A percentile compares a stretch with the other conserved stretches of the same genome.
These are phyloP conservation scores for Leptogaster cylindrica DNA, from an alignment of 2,888 invertebrate species.

Conservation along the genomic window DNA sequence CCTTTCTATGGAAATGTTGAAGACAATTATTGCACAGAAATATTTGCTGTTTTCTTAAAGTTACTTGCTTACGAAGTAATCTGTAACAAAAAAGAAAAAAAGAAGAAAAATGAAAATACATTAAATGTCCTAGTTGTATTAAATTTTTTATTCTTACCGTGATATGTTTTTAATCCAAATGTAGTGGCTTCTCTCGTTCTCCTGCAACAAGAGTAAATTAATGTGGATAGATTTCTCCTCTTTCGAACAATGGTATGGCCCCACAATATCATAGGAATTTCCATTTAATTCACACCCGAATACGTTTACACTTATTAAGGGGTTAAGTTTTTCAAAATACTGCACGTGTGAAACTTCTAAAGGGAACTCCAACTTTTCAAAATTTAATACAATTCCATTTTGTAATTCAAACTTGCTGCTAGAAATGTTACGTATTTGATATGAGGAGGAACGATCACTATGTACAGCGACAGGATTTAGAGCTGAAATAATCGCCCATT, in stretches of 20 bases:
- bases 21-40: slow-evolving; percentile 5
- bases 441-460: slow-evolving; percentile 28
- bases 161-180: slow-evolving; percentile 12
- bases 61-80: background rate
- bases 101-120: background rate
- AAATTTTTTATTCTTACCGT: background rate
- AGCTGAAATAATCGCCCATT: slow-evolving; percentile 50
- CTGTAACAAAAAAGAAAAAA: background rate
- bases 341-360: slow-evolving; percentile 47
- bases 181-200: background rate
- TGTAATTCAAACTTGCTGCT: slow-evolving; percentile 43
- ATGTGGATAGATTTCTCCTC: background rate
- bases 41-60: background rate
- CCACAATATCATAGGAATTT: background rate
- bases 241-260: background rate
- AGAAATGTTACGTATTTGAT: slow-evolving; percentile 39
- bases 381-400: slow-evolving; percentile 44
- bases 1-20: slow-evolving; percentile 21
- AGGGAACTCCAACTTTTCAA: slow-evolving; percentile 49
- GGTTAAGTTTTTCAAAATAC: slow-evolving; percentile 49
- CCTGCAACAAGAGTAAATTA: background rate
- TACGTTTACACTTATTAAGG: slow-evolving; percentile 46
- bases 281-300: slow-evolving; percentile 3
- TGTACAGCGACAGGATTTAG: slow-evolving; percentile 32
- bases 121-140: no score